A percentile compares a stretch with the other conserved stretches of the same genome.
phyloP scores from a whole-genome alignment of 2,113 vertebrate genomes.

The Dolichotis patagonum region DNA sequence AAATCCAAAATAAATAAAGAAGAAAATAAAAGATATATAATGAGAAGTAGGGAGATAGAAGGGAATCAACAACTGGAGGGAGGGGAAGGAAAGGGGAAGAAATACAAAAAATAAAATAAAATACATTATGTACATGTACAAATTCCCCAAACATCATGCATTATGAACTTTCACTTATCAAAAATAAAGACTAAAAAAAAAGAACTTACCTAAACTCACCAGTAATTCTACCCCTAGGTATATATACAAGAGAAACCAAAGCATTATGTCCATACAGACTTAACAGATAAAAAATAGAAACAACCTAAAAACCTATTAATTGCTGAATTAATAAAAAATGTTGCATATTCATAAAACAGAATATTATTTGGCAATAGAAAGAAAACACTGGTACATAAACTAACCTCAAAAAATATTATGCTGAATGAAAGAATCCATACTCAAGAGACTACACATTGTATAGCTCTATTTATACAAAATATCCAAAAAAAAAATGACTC shows the following conservation, averaged over 20 bases:
- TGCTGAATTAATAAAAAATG: not conserved
- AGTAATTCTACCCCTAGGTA: not conserved
- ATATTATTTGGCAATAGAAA: not conserved
- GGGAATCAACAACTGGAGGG: not conserved
- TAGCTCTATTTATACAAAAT: not conserved
- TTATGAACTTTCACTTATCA: not conserved
- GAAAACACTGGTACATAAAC: not conserved
- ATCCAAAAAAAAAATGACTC: not conserved
- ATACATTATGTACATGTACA: not conserved
- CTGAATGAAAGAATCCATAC: not conserved
- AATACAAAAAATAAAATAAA: not conserved
- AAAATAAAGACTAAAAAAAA: not conserved
- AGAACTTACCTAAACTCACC: not conserved
- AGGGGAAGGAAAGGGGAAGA: not conserved
- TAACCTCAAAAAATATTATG: not conserved
- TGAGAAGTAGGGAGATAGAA: not conserved
- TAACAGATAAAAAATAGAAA: not conserved
- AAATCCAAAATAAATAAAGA: not conserved
- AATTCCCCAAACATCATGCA: not conserved
- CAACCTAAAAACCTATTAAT: not conserved
- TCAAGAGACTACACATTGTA: rapidly evolving
- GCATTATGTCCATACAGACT: not conserved
- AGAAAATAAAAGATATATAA: not conserved
- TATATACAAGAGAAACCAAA: not conserved
- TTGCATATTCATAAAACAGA: too few relatives aligned